Percentiles rank a stretch among this genome's conserved stretches.
Evolutionary conservation across 37 sponge, comb jelly and placozoan species (phyloP).

Genomic region (Cliona cf. orientalis): DNA sequence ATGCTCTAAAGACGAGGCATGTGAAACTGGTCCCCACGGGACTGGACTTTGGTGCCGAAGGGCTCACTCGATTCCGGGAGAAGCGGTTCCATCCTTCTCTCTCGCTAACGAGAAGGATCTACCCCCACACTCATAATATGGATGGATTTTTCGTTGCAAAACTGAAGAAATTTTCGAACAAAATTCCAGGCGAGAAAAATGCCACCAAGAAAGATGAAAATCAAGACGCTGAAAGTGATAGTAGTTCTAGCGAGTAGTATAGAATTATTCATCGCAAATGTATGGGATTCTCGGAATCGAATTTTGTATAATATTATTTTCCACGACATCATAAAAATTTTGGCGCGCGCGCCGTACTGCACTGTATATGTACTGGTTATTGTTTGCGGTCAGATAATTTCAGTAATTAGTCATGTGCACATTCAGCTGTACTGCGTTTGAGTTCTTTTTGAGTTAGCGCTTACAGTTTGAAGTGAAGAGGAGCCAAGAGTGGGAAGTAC

Average conservation of each 20-base stretch:
- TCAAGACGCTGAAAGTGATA: neutral
- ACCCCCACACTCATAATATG: slow-evolving; percentile 98
- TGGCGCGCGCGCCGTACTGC: neutral
- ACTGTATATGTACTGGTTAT: too few relatives aligned
- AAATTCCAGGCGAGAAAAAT: slow-evolving; percentile 20
- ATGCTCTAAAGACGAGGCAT: slow-evolving; percentile 86
- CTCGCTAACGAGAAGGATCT: slow-evolving; percentile 78
- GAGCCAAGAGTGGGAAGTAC: neutral
- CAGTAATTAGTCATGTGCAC: neutral
- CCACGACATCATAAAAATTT: too few relatives aligned
- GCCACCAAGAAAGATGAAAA: neutral
- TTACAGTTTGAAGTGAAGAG: neutral
- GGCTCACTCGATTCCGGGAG: slow-evolving; percentile 82
- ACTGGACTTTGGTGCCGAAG: slow-evolving; percentile 88
- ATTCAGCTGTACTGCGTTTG: neutral
- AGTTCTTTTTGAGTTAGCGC: neutral
- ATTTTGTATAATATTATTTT: neutral
- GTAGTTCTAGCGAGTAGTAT: too few relatives aligned
- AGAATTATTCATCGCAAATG: neutral
- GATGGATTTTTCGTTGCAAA: slow-evolving; percentile 99
- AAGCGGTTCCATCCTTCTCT: slow-evolving; percentile 93
- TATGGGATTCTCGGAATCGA: neutral
- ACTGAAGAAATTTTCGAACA: slow-evolving; percentile 86
- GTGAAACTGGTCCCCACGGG: slow-evolving; percentile 95
- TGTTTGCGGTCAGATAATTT: neutral